Percentiles rank a stretch among this genome's conserved stretches.
These are phyloP conservation scores for Sterrhoptilus dennistouni DNA, from an alignment of 2,113 vertebrate species.

Conservation along the genomic window DNA sequence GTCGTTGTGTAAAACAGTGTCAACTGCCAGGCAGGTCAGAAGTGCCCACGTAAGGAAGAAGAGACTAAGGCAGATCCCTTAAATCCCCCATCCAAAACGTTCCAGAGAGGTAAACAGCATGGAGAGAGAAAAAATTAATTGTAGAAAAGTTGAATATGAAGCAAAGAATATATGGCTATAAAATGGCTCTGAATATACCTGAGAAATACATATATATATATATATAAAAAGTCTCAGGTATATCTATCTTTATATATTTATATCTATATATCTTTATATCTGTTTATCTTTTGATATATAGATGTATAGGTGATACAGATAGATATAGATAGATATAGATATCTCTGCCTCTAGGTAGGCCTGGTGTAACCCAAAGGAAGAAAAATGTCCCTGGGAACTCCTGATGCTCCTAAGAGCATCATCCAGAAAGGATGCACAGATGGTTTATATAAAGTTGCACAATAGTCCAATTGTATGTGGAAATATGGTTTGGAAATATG, in stretches of 20 bases:
- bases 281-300: too few relatives aligned
- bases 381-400: background rate
- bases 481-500: background rate
- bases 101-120: background rate
- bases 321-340: too few relatives aligned
- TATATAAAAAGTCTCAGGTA: too few relatives aligned
- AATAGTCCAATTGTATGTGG: background rate
- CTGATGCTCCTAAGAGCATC: too few relatives aligned
- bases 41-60: background rate
- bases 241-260: too few relatives aligned
- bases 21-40: too few relatives aligned
- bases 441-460: accelerated
- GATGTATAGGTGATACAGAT: too few relatives aligned
- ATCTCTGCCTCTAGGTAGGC: background rate
- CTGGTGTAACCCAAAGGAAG: background rate
- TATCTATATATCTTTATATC: too few relatives aligned
- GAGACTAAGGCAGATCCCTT: background rate
- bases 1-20: too few relatives aligned
- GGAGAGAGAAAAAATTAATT: background rate
- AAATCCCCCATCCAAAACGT: background rate
- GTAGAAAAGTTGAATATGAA: background rate
- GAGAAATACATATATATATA: too few relatives aligned
- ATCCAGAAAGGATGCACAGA: background rate
- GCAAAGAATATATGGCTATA: background rate
- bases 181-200: background rate